Base-by-base conservation (phyloP, 2,113 vertebrate species). In the Nipponia nippon region DNA sequence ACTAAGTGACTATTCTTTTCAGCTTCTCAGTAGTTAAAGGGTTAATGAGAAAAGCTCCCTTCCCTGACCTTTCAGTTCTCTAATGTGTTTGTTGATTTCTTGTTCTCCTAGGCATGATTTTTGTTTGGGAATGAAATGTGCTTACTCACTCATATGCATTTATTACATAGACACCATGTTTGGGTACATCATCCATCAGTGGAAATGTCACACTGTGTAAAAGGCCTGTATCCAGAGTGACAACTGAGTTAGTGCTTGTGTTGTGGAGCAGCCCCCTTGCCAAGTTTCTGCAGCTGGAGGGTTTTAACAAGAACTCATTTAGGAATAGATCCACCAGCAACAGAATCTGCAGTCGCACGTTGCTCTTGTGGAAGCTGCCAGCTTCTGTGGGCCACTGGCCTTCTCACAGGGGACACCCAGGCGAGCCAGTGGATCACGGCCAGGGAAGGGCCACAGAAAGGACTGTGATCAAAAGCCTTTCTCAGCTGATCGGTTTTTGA, bases 151-250 rank as follows among this genome's bases (percentile, higher is more conserved):
- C 23, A 4, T 66, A 40, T 79, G 73, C 87, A 66, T 94, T 95
- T 91, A 47, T 95, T 96, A 38, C 85, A 34, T 0, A 59, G 96
- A 95, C 84, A 83, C 25, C 3, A 23, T 32, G 77, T 95, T 82
- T 95, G 85, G 85, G 91, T 97, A 76, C 96, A 90, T 79, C 91
- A 92, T 96, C 94, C 95, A 84, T 97, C 96, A 93, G 87, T 7
- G 70, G 87, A n/a, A 55, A 83, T 75, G 95, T 67, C 95, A 76
- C 80, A 5, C 52, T 49, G 25, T 83, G 77, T 79, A 73, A 81
- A 81, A 94, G 87, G 89, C 77, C 82, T 1, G 53, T 61, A 69
- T 72, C 81, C 95, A 71, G 89, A 71, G 80, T 44, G 94, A 89
- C 95, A 94, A 40, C 94, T 87, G 94, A 94, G 91, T 75, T 89